Conservation (phyloP, 2,888 invertebrate genomes). For the Cactoblastis cactorum region DNA sequence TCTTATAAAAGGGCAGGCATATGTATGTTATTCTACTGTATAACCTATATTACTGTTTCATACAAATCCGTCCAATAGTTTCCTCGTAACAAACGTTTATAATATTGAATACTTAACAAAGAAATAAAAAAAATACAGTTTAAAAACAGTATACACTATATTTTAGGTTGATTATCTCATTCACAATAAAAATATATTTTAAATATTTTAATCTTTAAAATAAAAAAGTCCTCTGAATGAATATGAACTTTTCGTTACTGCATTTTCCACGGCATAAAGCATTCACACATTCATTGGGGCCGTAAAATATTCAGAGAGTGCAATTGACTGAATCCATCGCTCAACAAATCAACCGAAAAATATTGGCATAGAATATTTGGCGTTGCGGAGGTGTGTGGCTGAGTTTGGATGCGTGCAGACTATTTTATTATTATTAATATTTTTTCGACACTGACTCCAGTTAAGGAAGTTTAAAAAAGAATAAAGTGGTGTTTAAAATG, state of each 20-base stretch:
- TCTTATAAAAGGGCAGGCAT: too few species aligned
- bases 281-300: background rate
- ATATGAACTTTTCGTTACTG: background rate
- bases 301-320: conserved; percentile 5
- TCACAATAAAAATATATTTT: too few species aligned
- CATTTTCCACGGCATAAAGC: background rate
- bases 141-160: too few species aligned
- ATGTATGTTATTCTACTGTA: too few species aligned
- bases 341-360: conserved; percentile 7
- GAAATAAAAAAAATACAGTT: too few species aligned
- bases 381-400: background rate
- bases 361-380: background rate
- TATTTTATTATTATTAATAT: background rate
- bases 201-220: too few species aligned
- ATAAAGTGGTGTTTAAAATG: background rate
- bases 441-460: background rate
- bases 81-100: too few species aligned
- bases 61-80: too few species aligned
- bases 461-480: background rate
- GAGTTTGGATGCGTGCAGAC: background rate
- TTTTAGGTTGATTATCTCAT: too few species aligned
- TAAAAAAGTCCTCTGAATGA: too few species aligned
- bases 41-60: too few species aligned
- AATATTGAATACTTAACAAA: too few species aligned
- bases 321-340: conserved; percentile 1